Base-by-base conservation (phyloP, 30 jellyfish, hydroid and myxozoan genomes). In the Turritopsis rubra region DNA sequence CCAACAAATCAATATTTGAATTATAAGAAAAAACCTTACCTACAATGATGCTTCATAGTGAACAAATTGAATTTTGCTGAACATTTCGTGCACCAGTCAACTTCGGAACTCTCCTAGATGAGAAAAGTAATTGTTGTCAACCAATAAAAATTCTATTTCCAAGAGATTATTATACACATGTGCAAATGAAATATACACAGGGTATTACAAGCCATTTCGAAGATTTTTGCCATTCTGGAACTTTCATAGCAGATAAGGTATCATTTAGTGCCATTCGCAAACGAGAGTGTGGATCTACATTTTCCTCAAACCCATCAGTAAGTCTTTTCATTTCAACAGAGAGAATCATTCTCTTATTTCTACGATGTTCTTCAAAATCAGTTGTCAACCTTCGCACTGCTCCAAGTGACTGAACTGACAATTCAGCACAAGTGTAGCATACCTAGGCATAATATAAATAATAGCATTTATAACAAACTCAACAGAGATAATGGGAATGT, bases 171-270 rank as follows among this genome's bases (percentile, higher is more conserved):
- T n/a, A n/a, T n/a, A n/a, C n/a, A n/a, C n/a, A n/a, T n/a, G n/a
- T n/a, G n/a, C n/a, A n/a, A n/a, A n/a, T n/a, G n/a, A n/a, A n/a
- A n/a, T n/a, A n/a, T n/a, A n/a, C n/a, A n/a, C n/a, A n/a, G n/a
- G 28, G 9, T 65, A 91, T n/a, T 85, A 92, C 98, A 89, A 92
- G 89, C 98, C 98, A 92, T 60, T 87, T 92, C 71, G 72, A 72
- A 20, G 96, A 84, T 75, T 81, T 92, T 71, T 92, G 98, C 98
- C 98, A 92, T 30, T 71, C 76, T 19, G 98, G 98, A 23, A 92
- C 95, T 82, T 92, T 92, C 53, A 92, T 77, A 30, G 71, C 71
- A 1, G 97, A 91, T 16, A 75, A 30, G 26, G 96, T 84, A n/a
- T 87, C 95, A 54, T 81, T 72, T 77, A 85, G 66, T 21, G 73